Conservation (phyloP, 2,888 invertebrate species). For the Athalia circularis region DNA sequence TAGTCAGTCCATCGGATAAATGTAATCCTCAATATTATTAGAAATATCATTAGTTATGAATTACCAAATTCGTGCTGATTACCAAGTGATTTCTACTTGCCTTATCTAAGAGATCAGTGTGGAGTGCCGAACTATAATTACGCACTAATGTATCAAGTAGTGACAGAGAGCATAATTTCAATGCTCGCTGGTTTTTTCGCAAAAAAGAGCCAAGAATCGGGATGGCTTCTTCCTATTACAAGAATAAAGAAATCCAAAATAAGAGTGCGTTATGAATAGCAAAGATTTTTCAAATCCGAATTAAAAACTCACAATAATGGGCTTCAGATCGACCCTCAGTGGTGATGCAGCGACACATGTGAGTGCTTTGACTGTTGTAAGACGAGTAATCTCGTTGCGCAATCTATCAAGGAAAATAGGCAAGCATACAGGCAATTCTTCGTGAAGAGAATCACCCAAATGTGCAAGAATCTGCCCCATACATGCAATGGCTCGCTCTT, state of each 20-base stretch:
- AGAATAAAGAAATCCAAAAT: conserved; percentile 30
- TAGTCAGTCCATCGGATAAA: background rate
- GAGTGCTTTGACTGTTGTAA: conserved; percentile 96
- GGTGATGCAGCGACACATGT: conserved; percentile 96
- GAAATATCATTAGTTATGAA: background rate
- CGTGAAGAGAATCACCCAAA: conserved; percentile 89
- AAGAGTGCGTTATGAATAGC: background rate
- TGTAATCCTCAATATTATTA: background rate
- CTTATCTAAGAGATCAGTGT: conserved; percentile 84
- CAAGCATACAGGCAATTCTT: conserved; percentile 89
- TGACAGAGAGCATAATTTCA: conserved; percentile 93
- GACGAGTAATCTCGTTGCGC: conserved; percentile 96
- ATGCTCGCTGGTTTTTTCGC: conserved; percentile 95
- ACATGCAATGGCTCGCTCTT: conserved; percentile 97
- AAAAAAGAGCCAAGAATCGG: conserved; percentile 95
- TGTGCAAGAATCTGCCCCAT: conserved; percentile 96
- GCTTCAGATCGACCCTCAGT: conserved; percentile 87
- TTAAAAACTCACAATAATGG: conserved; percentile 81
- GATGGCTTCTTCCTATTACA: conserved; percentile 85
- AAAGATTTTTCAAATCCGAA: conserved; percentile 39
- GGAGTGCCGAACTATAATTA: conserved; percentile 86
- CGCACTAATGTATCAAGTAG: conserved; percentile 93
- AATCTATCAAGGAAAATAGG: conserved; percentile 97
- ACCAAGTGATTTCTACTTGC: conserved; percentile 72
- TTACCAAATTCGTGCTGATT: no score